A percentile compares a stretch with the other conserved stretches of the same genome.
Conservation (phyloP, 2,113 vertebrate genomes). For the Epinephelus cyanopodus region DNA sequence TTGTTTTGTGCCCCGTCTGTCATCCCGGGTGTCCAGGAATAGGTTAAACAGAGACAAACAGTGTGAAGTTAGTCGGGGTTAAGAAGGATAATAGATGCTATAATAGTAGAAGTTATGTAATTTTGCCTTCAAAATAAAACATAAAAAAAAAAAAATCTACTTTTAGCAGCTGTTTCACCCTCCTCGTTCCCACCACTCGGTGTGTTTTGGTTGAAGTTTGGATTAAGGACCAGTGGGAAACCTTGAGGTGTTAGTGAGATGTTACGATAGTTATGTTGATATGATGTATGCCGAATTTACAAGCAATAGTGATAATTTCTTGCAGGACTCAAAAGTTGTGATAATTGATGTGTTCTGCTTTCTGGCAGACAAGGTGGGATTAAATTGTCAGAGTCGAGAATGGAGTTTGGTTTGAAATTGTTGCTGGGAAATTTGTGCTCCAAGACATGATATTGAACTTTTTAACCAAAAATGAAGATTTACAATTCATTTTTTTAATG, state of each 20-base stretch:
- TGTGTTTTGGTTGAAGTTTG: neutral
- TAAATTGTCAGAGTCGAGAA: neutral
- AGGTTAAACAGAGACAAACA: neutral
- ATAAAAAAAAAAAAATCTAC: neutral
- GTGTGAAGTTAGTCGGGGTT: conserved; percentile 17
- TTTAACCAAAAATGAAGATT: neutral
- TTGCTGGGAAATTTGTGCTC: neutral
- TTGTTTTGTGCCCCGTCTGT: neutral
- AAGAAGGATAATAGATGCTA: neutral
- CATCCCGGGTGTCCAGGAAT: neutral
- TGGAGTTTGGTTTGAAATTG: neutral
- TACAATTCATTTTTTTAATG: neutral
- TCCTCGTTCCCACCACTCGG: neutral
- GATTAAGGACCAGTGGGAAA: neutral
- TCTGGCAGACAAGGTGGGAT: neutral
- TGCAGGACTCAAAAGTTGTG: neutral
- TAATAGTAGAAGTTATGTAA: neutral
- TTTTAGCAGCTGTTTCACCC: neutral
- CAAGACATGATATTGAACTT: neutral
- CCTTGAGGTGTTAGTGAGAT: neutral
- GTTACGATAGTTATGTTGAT: neutral
- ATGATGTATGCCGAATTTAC: neutral
- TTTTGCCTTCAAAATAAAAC: conserved; percentile 51
- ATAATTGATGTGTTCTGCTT: neutral
- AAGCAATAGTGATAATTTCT: neutral